Evolutionary conservation across 2,797 vertebrate genomes (phyloP).

Genomic region (Scolopax bukidnonensis): DNA sequence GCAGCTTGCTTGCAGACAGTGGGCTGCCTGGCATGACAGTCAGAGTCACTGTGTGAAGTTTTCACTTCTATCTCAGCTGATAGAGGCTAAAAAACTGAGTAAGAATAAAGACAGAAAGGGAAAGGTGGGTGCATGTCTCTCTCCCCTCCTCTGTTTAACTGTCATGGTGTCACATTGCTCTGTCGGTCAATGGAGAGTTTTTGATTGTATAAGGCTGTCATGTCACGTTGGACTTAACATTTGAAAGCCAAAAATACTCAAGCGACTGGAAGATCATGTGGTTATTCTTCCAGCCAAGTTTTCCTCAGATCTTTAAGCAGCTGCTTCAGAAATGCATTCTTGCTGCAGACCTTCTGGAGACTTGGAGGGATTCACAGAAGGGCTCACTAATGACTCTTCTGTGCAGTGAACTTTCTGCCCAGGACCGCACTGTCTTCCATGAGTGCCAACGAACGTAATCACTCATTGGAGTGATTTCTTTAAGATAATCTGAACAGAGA

Average conservation of each 20-base stretch:
- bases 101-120: not conserved
- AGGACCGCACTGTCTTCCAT: not conserved
- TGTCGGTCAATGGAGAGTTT: not conserved
- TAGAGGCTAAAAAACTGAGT: not conserved
- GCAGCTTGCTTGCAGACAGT: rapidly evolving
- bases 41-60: not conserved
- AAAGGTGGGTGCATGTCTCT: rapidly evolving
- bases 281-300: constrained; percentile 62
- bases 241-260: constrained; percentile 26
- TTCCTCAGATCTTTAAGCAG: constrained; percentile 56
- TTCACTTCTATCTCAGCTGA: not conserved
- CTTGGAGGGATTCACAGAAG: not conserved
- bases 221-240: not conserved
- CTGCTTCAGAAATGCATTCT: constrained; percentile 54
- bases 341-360: constrained; percentile 46
- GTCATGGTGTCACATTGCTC: not conserved
- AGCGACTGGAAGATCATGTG: constrained; percentile 57
- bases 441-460: not conserved
- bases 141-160: not conserved
- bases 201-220: constrained; percentile 34
- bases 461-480: rapidly evolving
- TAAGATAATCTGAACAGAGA: not conserved
- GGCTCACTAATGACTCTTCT: not conserved
- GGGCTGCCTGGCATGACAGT: not conserved
- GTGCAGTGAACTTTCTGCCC: constrained; percentile 59